These are phyloP conservation scores for Thelohanellus kitauei DNA, from an alignment of 30 jellyfish, hydroid and myxozoan genomes.

Conservation along the genomic window DNA sequence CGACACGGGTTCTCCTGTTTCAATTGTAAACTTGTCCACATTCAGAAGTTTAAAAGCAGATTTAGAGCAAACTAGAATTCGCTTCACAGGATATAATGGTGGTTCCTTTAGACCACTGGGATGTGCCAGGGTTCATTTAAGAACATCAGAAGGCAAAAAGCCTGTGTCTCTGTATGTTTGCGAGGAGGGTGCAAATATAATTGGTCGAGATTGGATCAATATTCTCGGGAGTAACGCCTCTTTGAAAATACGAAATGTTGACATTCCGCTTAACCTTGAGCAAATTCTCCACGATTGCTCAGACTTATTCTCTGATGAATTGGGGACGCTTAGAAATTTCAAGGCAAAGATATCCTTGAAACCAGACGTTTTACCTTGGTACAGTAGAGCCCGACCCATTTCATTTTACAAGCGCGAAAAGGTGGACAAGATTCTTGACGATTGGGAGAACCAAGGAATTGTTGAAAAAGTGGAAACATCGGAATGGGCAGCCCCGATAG, in stretches of 20 bases:
- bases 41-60: too few species aligned
- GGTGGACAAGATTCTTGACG: not conserved
- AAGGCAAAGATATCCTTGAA: not conserved
- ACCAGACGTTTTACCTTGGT: not conserved
- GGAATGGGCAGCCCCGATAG: not conserved
- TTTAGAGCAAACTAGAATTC: too few species aligned
- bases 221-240: not conserved
- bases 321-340: not conserved
- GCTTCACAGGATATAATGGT: too few species aligned
- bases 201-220: not conserved
- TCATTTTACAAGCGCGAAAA: not conserved
- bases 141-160: too few species aligned
- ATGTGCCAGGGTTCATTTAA: too few species aligned
- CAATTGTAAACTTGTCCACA: too few species aligned
- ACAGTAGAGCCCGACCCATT: not conserved
- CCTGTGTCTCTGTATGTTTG: too few species aligned
- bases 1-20: too few species aligned
- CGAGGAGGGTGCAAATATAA: not conserved
- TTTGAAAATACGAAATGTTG: not conserved
- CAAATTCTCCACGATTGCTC: not conserved
- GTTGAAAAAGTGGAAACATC: too few species aligned
- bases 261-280: not conserved
- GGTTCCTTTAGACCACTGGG: too few species aligned
- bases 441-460: not conserved
- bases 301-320: not conserved